phyloP scores from a whole-genome alignment of 2,113 vertebrate genomes.

The Chionis minor region DNA sequence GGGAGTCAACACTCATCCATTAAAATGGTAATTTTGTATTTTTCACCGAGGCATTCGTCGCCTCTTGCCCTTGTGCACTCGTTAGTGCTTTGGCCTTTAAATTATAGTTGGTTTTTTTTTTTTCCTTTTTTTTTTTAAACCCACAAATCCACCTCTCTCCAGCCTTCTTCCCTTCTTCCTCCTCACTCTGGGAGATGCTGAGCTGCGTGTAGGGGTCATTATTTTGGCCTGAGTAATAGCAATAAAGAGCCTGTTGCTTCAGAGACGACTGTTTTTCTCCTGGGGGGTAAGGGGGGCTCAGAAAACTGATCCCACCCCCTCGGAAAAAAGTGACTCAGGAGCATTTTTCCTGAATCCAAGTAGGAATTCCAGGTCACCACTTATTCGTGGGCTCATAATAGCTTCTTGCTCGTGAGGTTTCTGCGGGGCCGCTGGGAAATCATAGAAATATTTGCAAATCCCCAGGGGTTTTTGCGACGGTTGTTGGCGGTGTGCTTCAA shows the following conservation, averaged over 20 bases:
- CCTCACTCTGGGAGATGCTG: not conserved
- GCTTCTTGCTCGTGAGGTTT: not conserved
- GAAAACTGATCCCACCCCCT: not conserved
- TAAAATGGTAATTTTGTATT: slow-evolving; percentile 44
- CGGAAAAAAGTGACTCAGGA: rapidly evolving
- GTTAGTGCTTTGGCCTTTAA: slow-evolving; percentile 43
- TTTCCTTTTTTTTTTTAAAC: too few relatives aligned
- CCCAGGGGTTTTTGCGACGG: not conserved
- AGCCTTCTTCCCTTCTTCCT: not conserved
- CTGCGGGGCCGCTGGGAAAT: not conserved
- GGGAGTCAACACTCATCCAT: slow-evolving; percentile 23
- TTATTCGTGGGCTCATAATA: not conserved
- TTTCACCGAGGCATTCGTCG: slow-evolving; percentile 20
- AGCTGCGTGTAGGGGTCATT: not conserved
- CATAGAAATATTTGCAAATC: not conserved
- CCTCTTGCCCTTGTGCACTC: slow-evolving; percentile 19
- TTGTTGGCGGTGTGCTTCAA: not conserved
- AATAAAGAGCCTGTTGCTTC: not conserved
- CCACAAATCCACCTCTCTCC: not conserved
- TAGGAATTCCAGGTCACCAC: not conserved
- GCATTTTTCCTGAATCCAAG: not conserved
- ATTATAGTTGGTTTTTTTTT: not conserved
- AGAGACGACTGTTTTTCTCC: not conserved
- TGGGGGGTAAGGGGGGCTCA: rapidly evolving
- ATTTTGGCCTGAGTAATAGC: not conserved